These are phyloP conservation scores for Calephelis virginiensis DNA, from an alignment of 1,140 invertebrate species.

Conservation along the genomic window DNA sequence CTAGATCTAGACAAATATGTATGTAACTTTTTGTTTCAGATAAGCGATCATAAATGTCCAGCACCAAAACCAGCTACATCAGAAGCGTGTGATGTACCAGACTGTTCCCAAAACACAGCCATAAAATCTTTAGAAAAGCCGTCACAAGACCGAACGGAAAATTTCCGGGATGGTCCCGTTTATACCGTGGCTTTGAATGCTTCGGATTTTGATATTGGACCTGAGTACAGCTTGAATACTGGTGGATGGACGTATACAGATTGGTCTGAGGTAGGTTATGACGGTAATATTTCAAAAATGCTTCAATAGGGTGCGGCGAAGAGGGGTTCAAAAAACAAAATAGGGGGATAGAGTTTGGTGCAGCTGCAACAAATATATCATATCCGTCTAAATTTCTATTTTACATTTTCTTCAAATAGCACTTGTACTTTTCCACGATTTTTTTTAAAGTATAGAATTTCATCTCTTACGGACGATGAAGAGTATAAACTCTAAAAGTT, in stretches of 20 bases:
- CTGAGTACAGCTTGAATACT: constrained; percentile 57
- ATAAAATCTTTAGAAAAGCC: constrained; percentile 38
- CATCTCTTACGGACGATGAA: too few species aligned
- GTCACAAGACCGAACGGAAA: constrained; percentile 46
- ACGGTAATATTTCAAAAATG: too few species aligned
- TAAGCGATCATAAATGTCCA: constrained; percentile 64
- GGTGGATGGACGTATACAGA: constrained; percentile 61
- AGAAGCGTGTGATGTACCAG: constrained; percentile 58
- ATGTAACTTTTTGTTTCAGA: constrained; percentile 37
- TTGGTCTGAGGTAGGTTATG: constrained; percentile 60
- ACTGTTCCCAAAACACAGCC: constrained; percentile 39
- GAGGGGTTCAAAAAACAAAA: too few species aligned
- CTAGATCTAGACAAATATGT: too few species aligned
- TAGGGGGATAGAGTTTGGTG: too few species aligned
- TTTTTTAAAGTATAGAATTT: too few species aligned
- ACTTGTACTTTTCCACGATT: too few species aligned
- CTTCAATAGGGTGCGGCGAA: too few species aligned
- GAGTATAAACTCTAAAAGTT: too few species aligned
- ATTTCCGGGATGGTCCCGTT: constrained; percentile 61
- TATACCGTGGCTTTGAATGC: constrained; percentile 60
- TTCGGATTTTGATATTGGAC: constrained; percentile 53
- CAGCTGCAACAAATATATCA: too few species aligned
- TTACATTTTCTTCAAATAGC: too few species aligned
- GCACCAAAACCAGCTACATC: constrained; percentile 50
- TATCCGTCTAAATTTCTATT: too few species aligned